These are phyloP conservation scores for Blastobasis lacticolella DNA, from an alignment of 2,888 invertebrate genomes.

Conservation along the genomic window DNA sequence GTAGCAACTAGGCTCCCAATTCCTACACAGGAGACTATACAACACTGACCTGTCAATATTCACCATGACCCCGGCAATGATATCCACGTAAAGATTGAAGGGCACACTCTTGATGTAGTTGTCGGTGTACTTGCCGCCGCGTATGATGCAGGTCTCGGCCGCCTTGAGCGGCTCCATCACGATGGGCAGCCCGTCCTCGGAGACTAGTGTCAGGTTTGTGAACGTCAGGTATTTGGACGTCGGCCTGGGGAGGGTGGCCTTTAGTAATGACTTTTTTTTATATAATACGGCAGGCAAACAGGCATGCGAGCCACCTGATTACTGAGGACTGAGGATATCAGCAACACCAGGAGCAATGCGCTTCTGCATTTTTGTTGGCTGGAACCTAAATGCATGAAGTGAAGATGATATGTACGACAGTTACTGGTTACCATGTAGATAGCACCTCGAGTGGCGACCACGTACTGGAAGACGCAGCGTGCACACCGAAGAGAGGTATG, in stretches of 20 bases:
- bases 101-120: conserved; percentile 73
- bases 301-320: too few relatives aligned
- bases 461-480: too few relatives aligned
- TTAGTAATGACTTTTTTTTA: too few relatives aligned
- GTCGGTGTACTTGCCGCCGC: conserved; percentile 67
- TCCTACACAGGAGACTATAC: background rate
- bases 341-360: too few relatives aligned
- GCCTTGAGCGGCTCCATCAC: conserved; percentile 49
- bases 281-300: too few relatives aligned
- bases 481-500: too few relatives aligned
- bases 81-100: conserved; percentile 77
- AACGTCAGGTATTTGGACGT: conserved; percentile 71
- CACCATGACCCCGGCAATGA: conserved; percentile 75
- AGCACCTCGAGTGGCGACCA: too few relatives aligned
- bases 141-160: conserved; percentile 66
- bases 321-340: too few relatives aligned
- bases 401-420: too few relatives aligned
- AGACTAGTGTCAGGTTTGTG: conserved; percentile 80
- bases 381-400: too few relatives aligned
- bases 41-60: conserved; percentile 64
- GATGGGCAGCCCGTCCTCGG: conserved; percentile 76
- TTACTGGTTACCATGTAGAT: too few relatives aligned
- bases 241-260: conserved; percentile 32
- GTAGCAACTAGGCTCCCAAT: background rate
- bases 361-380: too few relatives aligned